phyloP scores from a whole-genome alignment of 2,888 invertebrate genomes.

The Eupithecia tripunctaria region DNA sequence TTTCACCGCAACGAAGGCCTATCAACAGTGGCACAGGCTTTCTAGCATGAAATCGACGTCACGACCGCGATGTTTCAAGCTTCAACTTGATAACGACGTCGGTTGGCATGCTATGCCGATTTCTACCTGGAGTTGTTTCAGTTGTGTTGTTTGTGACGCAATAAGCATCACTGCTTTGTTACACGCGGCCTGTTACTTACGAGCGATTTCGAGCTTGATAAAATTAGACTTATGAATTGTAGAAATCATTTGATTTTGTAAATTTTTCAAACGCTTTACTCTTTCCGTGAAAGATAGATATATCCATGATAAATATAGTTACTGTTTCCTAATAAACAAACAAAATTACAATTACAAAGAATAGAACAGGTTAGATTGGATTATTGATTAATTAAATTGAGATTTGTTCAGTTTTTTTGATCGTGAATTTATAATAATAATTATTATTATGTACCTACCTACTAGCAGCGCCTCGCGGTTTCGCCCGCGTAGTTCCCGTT shows the following conservation, averaged over 20 bases:
- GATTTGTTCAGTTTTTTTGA: too few species aligned
- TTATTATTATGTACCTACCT: too few species aligned
- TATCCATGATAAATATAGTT: background rate
- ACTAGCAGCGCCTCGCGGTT: too few species aligned
- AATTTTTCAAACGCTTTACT: too few species aligned
- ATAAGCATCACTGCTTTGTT: constrained; percentile 6
- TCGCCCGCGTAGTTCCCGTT: too few species aligned
- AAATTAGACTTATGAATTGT: background rate
- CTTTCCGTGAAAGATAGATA: too few species aligned
- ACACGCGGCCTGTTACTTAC: background rate
- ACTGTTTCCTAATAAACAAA: too few species aligned
- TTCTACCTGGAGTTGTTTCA: constrained; percentile 19
- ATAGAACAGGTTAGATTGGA: background rate
- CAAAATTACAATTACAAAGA: background rate
- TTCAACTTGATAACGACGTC: constrained; percentile 22
- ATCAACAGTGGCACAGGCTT: constrained; percentile 14
- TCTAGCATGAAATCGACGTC: constrained; percentile 36
- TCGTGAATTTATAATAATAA: too few species aligned
- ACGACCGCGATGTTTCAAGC: constrained; percentile 30
- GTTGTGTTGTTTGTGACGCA: constrained; percentile 5
- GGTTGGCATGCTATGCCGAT: constrained; percentile 8
- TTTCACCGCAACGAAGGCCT: background rate
- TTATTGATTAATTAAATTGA: too few species aligned
- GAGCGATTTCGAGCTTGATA: background rate
- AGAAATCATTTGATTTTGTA: background rate